phyloP scores from a whole-genome alignment of 2,888 invertebrate genomes.

The Monopis laevigella region DNA sequence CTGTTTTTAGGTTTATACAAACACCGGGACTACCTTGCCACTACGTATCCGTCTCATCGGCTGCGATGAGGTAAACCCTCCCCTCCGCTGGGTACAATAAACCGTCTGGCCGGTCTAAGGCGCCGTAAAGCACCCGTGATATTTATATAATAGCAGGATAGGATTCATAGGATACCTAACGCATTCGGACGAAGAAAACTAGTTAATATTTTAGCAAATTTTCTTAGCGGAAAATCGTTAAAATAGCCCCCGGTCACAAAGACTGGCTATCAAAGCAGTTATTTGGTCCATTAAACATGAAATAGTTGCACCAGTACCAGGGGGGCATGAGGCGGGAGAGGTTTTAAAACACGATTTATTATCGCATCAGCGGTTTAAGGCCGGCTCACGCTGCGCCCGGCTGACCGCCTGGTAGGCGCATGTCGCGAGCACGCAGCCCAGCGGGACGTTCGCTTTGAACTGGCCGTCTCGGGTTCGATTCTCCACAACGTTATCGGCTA shows the following conservation, averaged over 20 bases:
- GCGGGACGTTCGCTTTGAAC: conserved; percentile 27
- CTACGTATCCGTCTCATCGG: no score
- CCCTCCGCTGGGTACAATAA: no score
- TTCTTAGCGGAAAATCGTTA: conserved; percentile 11
- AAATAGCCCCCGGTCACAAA: conserved; percentile 9
- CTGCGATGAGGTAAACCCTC: no score
- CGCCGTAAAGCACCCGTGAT: no score
- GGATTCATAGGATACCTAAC: no score
- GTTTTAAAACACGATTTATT: conserved; percentile 47
- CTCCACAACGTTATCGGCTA: no score
- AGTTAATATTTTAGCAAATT: conserved; percentile 1
- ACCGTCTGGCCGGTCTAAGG: no score
- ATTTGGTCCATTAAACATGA: conserved; percentile 61
- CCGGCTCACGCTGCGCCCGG: conserved; percentile 32
- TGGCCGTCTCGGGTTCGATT: no score
- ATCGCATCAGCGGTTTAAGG: conserved; percentile 26
- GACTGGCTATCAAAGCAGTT: conserved; percentile 38
- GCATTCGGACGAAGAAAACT: no score
- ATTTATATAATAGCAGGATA: no score
- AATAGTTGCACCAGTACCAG: conserved; percentile 35
- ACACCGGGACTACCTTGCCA: no score
- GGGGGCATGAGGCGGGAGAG: conserved; percentile 21
- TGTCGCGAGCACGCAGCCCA: conserved; percentile 30
- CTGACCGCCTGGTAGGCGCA: conserved; percentile 35
- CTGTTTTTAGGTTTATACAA: no score